These are phyloP conservation scores for Mormyrops attenuatus DNA, from an alignment of 2,797 vertebrate species.

Conservation along the genomic window DNA sequence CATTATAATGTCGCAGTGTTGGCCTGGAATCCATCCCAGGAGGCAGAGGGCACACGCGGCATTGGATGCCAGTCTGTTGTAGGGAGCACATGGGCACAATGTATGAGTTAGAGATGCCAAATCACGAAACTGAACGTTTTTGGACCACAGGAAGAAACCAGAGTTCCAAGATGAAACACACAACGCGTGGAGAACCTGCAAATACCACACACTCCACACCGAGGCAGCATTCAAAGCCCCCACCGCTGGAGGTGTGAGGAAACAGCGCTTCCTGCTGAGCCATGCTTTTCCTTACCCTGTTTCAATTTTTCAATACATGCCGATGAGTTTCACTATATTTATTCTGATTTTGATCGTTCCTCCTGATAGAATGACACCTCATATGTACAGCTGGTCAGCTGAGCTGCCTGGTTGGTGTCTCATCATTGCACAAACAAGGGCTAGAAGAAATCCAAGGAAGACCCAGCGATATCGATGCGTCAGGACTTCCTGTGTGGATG, in stretches of 20 bases:
- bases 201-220: neutral
- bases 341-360: neutral
- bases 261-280: neutral
- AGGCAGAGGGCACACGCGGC: no score
- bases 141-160: neutral
- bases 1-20: neutral
- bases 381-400: neutral
- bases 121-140: neutral
- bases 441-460: neutral
- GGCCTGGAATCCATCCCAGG: neutral
- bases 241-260: neutral
- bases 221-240: neutral
- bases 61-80: neutral
- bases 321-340: neutral
- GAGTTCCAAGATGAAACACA: neutral
- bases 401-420: neutral
- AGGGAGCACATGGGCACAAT: neutral
- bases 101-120: neutral
- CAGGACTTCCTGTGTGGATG: neutral
- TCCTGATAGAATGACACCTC: neutral
- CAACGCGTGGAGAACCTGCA: neutral
- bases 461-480: neutral
- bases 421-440: neutral
- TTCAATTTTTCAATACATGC: neutral
- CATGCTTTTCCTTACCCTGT: neutral